Base-by-base conservation (phyloP, 92 coral and sea anemone species). In the Siderastrea siderea region DNA sequence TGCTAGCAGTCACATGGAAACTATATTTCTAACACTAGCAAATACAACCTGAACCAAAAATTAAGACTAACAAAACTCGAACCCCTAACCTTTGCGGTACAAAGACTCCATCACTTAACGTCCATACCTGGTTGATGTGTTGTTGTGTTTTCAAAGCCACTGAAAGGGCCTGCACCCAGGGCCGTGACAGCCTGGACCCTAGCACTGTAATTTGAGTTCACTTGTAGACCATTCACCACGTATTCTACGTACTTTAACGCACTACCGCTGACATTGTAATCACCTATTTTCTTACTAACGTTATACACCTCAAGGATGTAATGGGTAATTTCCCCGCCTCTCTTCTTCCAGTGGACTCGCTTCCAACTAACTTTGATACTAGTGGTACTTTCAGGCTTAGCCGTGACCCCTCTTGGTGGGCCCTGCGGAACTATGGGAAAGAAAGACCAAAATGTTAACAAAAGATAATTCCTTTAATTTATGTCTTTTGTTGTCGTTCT, bases 351-450 rank as follows among this genome's bases (percentile, higher is more conserved):
- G n/a, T 80, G 83, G 14, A 95, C 82, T 44, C 49, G 11, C 7
- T 80, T 55, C 98, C 96, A 95, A 43, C 47, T 81, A 16, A 95
- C 85, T 5, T 47, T 60, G 49, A 93, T 91, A 51, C 91, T 79
- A 8, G 86, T 86, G 15, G 95, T 67, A 38, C 91, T 87, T 47
- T 65, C 16, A 10, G 83, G 73, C 3, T 47, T 6, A 13, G 84
- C 84, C 1, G 66, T 74, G 52, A 93, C 86, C 48, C 86, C 86
- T 5, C 67, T 6, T 5, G 96, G 95, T 7, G 90, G 54, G 1
- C 57, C 66, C 7, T 54, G 50, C 1, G 97, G 97, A 46, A 54
- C 97, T 94, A 46, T 10, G 47, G 12, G 59, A 60, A 7, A 67
- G 26, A 7, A 62, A 49, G 62, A 26, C 68, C 5, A 26, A 26